Evolutionary conservation across 2,888 invertebrate genomes (phyloP).

Genomic region (Dysmachus trigonus): DNA sequence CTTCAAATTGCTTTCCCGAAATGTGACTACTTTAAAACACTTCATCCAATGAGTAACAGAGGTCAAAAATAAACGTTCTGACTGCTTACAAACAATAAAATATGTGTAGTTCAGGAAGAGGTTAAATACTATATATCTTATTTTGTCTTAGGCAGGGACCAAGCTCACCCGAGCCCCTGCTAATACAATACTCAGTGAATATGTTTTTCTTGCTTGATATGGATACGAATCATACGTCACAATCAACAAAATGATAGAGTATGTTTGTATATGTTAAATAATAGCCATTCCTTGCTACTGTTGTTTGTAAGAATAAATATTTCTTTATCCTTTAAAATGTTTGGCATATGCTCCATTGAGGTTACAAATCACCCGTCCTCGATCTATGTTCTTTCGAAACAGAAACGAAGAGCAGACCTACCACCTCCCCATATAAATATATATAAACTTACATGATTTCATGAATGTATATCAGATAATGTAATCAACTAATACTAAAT

Average conservation of each 20-base stretch:
- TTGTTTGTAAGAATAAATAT: constrained; percentile 36
- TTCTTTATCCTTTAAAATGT: constrained; percentile 28
- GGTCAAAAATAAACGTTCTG: constrained; percentile 3
- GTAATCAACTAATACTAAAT: constrained; percentile 27
- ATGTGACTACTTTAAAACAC: constrained; percentile 20
- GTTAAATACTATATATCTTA: constrained; percentile 35
- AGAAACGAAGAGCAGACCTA: background rate
- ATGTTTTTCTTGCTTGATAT: constrained; percentile 38
- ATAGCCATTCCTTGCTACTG: constrained; percentile 25
- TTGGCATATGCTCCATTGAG: constrained; percentile 40
- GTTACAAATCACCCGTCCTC: background rate
- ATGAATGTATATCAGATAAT: constrained; percentile 17
- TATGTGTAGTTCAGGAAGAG: constrained; percentile 32
- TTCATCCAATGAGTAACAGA: background rate
- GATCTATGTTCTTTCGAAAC: background rate
- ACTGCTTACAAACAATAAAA: constrained; percentile 32
- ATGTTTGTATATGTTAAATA: constrained; percentile 39
- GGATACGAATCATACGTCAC: constrained; percentile 39
- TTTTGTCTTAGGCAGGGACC: constrained; percentile 3
- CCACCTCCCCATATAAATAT: background rate
- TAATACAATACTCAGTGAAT: constrained; percentile 27
- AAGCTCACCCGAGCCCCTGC: background rate
- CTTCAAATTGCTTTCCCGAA: constrained; percentile 39
- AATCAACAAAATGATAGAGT: constrained; percentile 37
- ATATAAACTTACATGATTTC: constrained; percentile 25